Evolutionary conservation across 2,113 vertebrate genomes (phyloP).

Genomic region (Zosterops hypoxanthus): DNA sequence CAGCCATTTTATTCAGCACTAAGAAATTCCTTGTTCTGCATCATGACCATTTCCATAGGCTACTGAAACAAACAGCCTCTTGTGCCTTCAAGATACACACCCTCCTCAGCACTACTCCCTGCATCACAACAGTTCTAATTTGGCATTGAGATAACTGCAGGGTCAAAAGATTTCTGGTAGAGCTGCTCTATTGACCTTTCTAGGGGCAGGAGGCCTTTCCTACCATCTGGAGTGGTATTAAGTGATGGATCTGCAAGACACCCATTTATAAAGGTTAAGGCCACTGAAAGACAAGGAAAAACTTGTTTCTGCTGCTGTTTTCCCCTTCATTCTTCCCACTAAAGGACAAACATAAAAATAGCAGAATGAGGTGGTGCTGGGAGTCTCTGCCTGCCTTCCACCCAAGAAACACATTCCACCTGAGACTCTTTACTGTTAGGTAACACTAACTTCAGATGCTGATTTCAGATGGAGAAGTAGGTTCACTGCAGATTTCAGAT

Average conservation of each 20-base stretch:
- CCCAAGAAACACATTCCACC: neutral
- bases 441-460: neutral
- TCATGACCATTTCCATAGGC: neutral
- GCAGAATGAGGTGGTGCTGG: neutral
- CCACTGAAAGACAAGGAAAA: neutral
- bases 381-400: neutral
- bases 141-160: accelerated
- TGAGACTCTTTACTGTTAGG: neutral
- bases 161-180: neutral
- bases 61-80: neutral
- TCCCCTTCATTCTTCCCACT: neutral
- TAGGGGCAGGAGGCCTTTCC: neutral
- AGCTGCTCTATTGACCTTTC: neutral
- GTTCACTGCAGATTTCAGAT: neutral
- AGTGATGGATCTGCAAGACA: neutral
- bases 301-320: neutral
- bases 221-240: neutral
- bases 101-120: neutral
- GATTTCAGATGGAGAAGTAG: neutral
- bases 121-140: neutral
- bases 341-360: neutral
- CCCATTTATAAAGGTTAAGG: neutral
- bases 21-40: neutral
- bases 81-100: neutral
- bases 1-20: neutral